A percentile compares a stretch with the other conserved stretches of the same genome.
Evolutionary conservation across 2,113 vertebrate genomes (phyloP).

Genomic region (Apodemus sylvaticus): DNA sequence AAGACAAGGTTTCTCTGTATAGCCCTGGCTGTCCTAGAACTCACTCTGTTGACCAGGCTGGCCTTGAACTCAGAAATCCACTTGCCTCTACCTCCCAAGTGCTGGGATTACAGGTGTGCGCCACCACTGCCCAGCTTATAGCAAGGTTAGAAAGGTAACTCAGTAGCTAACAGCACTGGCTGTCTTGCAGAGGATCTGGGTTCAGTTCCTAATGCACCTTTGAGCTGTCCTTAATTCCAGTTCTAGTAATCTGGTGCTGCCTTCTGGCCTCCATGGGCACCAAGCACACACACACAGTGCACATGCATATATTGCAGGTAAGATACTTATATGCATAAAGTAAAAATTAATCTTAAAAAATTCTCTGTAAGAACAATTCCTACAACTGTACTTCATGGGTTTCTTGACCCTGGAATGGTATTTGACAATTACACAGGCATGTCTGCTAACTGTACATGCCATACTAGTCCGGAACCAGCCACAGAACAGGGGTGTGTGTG

Average conservation of each 20-base stretch:
- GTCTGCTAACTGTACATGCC: neutral
- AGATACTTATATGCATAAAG: neutral
- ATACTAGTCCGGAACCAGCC: neutral
- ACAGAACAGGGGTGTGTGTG: neutral
- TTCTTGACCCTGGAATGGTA: neutral
- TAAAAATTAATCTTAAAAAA: neutral
- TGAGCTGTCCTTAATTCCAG: neutral
- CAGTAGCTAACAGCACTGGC: neutral
- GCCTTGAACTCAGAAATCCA: too few relatives aligned
- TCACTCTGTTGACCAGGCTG: too few relatives aligned
- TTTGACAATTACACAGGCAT: neutral
- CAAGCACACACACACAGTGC: neutral
- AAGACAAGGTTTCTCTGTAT: too few relatives aligned
- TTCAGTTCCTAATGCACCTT: neutral
- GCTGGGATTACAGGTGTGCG: too few relatives aligned
- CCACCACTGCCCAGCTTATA: too few relatives aligned
- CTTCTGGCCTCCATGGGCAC: neutral
- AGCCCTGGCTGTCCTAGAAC: too few relatives aligned
- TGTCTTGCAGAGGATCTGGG: neutral
- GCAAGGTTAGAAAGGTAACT: neutral
- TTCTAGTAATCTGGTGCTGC: neutral
- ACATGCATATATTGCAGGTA: neutral
- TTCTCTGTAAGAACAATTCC: neutral
- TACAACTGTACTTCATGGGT: neutral
- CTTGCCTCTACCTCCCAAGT: too few relatives aligned